Conservation (phyloP, 2,113 vertebrate species). For the Gallinago undulata region DNA sequence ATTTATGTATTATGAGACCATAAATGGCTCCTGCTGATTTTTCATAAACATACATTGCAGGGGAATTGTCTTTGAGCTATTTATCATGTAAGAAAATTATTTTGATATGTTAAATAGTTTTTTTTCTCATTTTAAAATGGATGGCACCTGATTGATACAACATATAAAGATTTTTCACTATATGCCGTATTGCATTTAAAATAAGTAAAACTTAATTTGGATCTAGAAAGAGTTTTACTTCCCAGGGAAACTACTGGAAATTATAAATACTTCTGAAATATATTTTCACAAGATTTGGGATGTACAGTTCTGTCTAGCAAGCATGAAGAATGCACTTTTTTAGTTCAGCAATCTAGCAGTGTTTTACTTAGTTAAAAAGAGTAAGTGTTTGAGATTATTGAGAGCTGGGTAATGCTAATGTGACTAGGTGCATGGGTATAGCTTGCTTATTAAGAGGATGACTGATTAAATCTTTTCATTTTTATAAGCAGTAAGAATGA, state of each 20-base stretch:
- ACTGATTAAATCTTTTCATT: not conserved
- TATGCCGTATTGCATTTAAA: not conserved
- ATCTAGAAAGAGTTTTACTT: not conserved
- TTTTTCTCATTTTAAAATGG: not conserved
- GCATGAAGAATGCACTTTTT: not conserved
- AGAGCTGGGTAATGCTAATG: not conserved
- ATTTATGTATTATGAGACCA: constrained; percentile 17
- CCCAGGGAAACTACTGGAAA: not conserved
- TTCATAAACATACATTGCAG: not conserved
- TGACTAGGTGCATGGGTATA: not conserved
- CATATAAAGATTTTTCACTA: not conserved
- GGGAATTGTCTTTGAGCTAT: constrained; percentile 14
- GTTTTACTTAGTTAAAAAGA: not conserved
- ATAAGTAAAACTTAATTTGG: not conserved
- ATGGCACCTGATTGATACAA: not conserved
- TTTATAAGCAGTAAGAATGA: not conserved
- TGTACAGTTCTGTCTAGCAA: not conserved
- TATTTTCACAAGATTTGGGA: not conserved
- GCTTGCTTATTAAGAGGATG: not conserved
- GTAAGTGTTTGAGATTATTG: not conserved
- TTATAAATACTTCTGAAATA: not conserved
- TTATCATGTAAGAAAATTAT: constrained; percentile 36
- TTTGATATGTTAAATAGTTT: not conserved
- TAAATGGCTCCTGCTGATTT: constrained; percentile 43
- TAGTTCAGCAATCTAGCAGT: not conserved